A percentile compares a stretch with the other conserved stretches of the same genome.
Evolutionary conservation across 2,888 invertebrate genomes (phyloP).

Genomic region (Carterocephalus palaemon): DNA sequence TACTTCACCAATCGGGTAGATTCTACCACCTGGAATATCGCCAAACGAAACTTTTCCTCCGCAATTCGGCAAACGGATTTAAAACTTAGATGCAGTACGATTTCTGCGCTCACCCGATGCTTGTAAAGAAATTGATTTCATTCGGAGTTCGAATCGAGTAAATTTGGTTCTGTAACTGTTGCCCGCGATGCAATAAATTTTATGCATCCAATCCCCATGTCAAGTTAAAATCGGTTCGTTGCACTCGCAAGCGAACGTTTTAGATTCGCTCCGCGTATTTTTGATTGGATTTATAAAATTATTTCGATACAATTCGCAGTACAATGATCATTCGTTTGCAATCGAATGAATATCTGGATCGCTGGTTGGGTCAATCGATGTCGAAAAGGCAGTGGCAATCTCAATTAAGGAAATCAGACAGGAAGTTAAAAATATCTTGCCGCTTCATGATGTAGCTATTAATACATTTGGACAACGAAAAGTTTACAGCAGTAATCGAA

Average conservation of each 20-base stretch:
- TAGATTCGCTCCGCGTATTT: slow-evolving; percentile 35
- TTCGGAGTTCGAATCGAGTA: slow-evolving; percentile 17
- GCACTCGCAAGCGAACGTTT: slow-evolving; percentile 46
- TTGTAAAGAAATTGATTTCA: slow-evolving; percentile 22
- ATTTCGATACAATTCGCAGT: slow-evolving; percentile 40
- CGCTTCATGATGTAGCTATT: too few relatives aligned
- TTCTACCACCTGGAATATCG: too few relatives aligned
- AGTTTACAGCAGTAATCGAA: too few relatives aligned
- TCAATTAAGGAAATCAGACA: too few relatives aligned
- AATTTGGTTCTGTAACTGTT: slow-evolving; percentile 34
- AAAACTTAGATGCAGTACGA: slow-evolving; percentile 17
- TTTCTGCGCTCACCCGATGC: slow-evolving; percentile 6
- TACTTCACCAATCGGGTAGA: too few relatives aligned
- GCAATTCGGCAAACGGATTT: slow-evolving; percentile 15
- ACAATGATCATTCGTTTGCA: slow-evolving; percentile 10
- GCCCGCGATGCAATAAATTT: slow-evolving; percentile 55
- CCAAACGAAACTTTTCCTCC: slow-evolving; percentile 10
- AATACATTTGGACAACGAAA: too few relatives aligned
- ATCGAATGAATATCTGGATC: slow-evolving; percentile 23
- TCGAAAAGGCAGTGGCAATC: slow-evolving; percentile 2
- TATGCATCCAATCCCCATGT: slow-evolving; percentile 52
- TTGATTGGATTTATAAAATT: slow-evolving; percentile 56
- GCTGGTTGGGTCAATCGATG: slow-evolving; percentile 7
- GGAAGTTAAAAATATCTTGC: too few relatives aligned
- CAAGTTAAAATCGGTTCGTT: slow-evolving; percentile 56